These are phyloP conservation scores for Lethenteron reissneri DNA, from an alignment of 2,113 vertebrate species.

Conservation along the genomic window DNA sequence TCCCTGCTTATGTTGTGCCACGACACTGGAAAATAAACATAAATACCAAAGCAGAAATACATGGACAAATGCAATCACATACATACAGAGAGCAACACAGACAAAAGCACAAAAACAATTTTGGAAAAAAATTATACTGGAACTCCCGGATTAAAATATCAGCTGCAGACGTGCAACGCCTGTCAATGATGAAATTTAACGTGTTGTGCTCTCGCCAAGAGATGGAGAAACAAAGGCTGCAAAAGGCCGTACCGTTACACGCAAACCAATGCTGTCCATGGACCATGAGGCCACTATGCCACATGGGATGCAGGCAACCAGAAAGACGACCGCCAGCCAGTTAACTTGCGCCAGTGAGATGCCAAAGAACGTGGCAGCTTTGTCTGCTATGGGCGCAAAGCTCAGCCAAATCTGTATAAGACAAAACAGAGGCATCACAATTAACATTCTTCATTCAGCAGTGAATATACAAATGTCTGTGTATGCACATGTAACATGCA, in stretches of 20 bases:
- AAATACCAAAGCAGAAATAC: too few relatives aligned
- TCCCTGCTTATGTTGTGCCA: too few relatives aligned
- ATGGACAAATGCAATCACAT: too few relatives aligned
- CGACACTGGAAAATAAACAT: too few relatives aligned
- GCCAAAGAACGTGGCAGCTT: constrained; percentile 26
- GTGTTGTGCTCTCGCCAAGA: too few relatives aligned
- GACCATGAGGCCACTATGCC: constrained; percentile 58
- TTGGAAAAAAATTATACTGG: too few relatives aligned
- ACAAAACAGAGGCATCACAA: constrained; percentile 1
- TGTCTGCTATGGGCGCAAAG: constrained; percentile 63
- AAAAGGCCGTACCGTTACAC: background rate
- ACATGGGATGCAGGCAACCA: constrained; percentile 48
- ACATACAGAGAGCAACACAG: too few relatives aligned
- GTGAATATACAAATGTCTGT: background rate
- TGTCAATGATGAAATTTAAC: too few relatives aligned
- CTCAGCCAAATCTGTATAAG: constrained; percentile 54
- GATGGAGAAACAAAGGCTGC: too few relatives aligned
- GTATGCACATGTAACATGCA: background rate
- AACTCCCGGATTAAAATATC: too few relatives aligned
- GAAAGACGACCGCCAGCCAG: constrained; percentile 56
- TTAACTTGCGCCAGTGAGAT: constrained; percentile 34
- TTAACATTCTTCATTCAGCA: background rate
- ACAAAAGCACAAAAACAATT: too few relatives aligned
- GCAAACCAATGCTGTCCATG: constrained; percentile 50
- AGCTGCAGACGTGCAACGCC: too few relatives aligned